A percentile compares a stretch with the other conserved stretches of the same genome.
phyloP scores from a whole-genome alignment of 2,797 vertebrate genomes.

The Orestias chungarensis region DNA sequence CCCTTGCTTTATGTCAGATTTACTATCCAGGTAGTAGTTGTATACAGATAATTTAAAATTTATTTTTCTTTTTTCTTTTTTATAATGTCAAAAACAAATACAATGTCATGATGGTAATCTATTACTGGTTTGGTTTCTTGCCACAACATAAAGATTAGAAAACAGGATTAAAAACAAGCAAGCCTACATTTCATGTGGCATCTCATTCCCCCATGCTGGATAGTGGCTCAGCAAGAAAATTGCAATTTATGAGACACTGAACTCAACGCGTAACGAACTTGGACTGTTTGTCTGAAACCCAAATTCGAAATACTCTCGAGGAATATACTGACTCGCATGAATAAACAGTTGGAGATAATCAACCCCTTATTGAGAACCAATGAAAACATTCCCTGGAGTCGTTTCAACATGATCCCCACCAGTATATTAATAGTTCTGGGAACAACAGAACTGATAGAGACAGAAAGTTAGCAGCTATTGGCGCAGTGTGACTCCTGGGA shows the following conservation, averaged over 20 bases:
- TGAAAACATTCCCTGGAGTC: slow-evolving; percentile 52
- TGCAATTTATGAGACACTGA: slow-evolving; percentile 22
- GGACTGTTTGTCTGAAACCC: slow-evolving; percentile 45
- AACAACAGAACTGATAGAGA: slow-evolving; percentile 42
- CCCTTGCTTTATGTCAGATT: background rate
- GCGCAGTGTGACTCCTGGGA: slow-evolving; percentile 59
- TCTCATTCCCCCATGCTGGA: slow-evolving; percentile 35
- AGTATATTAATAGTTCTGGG: slow-evolving; percentile 60
- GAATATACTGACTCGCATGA: slow-evolving; percentile 51
- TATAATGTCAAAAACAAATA: slow-evolving; percentile 36
- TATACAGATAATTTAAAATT: slow-evolving; percentile 29
- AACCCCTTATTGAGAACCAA: slow-evolving; percentile 52
- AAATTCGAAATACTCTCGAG: slow-evolving; percentile 44
- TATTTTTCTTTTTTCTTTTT: slow-evolving; percentile 17
- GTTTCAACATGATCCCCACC: slow-evolving; percentile 50
- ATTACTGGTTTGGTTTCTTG: slow-evolving; percentile 28
- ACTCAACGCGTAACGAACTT: slow-evolving; percentile 31
- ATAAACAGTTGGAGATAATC: slow-evolving; percentile 63
- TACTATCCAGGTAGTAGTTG: slow-evolving; percentile 30
- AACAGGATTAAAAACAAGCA: slow-evolving; percentile 29
- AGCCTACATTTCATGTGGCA: slow-evolving; percentile 33
- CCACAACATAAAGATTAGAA: slow-evolving; percentile 37
- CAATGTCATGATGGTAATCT: slow-evolving; percentile 12
- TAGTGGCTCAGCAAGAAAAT: slow-evolving; percentile 12
- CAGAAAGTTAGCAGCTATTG: slow-evolving; percentile 69